Evolutionary conservation across 2,888 invertebrate species (phyloP).

Genomic region (Archaeoteleia sp.): DNA sequence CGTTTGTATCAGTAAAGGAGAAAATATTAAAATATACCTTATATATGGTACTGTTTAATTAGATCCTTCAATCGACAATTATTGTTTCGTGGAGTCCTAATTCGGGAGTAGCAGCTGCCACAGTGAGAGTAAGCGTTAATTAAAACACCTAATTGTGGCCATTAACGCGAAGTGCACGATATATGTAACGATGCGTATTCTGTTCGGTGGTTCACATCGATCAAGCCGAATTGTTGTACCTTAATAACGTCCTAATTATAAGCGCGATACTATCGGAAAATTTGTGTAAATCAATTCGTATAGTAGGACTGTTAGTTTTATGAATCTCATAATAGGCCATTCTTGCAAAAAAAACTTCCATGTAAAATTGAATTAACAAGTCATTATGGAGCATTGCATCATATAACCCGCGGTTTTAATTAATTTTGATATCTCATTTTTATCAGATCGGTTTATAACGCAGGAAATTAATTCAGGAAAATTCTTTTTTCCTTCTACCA

Average conservation of each 20-base stretch:
- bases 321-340: conserved; percentile 24
- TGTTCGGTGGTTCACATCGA: conserved; percentile 51
- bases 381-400: conserved; percentile 24
- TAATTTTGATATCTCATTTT: conserved; percentile 29
- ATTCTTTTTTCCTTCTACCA: too few relatives aligned
- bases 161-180: conserved; percentile 71
- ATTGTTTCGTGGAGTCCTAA: conserved; percentile 73
- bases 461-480: conserved; percentile 37
- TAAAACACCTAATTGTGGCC: conserved; percentile 75
- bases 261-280: conserved; percentile 47
- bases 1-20: too few relatives aligned
- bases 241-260: conserved; percentile 55
- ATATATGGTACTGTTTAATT: conserved; percentile 64
- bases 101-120: conserved; percentile 71
- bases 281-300: conserved; percentile 36
- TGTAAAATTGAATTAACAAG: conserved; percentile 22
- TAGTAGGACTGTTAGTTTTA: conserved; percentile 14
- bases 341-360: conserved; percentile 11
- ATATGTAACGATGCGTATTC: conserved; percentile 53
- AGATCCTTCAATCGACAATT: conserved; percentile 74
- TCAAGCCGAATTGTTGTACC: conserved; percentile 50
- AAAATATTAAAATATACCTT: conserved; percentile 49
- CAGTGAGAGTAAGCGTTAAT: conserved; percentile 70
- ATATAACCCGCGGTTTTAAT: conserved; percentile 37
- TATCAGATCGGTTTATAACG: conserved; percentile 26